phyloP scores from a whole-genome alignment of 2,113 vertebrate genomes.

The Ciconia maguari region DNA sequence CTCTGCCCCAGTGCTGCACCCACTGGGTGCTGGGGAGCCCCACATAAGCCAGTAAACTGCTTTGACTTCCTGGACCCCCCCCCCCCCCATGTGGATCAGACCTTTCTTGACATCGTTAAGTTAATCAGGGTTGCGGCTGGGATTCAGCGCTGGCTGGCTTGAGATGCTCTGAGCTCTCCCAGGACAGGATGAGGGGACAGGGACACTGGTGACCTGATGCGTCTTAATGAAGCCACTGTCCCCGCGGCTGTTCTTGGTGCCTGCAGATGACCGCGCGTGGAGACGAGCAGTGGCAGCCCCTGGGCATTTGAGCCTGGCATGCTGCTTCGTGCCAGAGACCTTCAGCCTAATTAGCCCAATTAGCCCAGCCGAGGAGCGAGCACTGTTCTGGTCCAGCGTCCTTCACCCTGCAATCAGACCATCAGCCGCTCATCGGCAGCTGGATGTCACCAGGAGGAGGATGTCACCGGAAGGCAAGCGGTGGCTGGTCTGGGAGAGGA shows the following conservation, averaged over 20 bases:
- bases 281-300: background rate
- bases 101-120: background rate
- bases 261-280: background rate
- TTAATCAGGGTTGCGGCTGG: background rate
- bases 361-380: rapidly evolving
- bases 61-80: background rate
- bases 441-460: background rate
- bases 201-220: background rate
- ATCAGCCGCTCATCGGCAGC: background rate
- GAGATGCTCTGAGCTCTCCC: background rate
- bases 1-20: background rate
- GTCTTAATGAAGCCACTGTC: background rate
- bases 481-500: background rate
- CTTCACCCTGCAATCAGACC: rapidly evolving
- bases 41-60: background rate
- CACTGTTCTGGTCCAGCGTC: rapidly evolving
- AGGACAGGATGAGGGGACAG: background rate
- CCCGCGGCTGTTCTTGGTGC: rapidly evolving
- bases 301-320: rapidly evolving
- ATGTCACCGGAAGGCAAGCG: background rate
- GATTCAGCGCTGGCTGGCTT: background rate
- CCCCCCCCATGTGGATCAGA: rapidly evolving
- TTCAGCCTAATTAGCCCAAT: background rate
- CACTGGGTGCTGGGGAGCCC: background rate
- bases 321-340: background rate